Evolutionary conservation across 2,113 vertebrate genomes (phyloP), one percentile per base, ranked within the genome.

Genomic region (Sterna hirundo): DNA sequence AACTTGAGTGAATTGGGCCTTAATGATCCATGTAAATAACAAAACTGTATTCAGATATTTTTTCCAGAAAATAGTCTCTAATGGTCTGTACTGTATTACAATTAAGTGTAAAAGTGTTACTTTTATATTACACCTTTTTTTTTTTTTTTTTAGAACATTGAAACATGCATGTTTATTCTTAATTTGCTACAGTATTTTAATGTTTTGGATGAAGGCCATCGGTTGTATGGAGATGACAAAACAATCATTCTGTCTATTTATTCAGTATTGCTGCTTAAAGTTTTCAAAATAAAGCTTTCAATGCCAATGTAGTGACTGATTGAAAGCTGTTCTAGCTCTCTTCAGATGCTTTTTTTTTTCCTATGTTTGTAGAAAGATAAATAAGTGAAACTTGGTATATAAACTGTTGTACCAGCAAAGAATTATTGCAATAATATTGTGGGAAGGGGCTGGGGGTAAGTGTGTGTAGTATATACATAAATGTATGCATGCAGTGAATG

Each of bases 191-290:
- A 97, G 97, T 97, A 95, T 97, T 97, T 96, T 96, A 91, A 94
- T 92, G 97, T 97, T 97, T 97, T 94, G 93, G 94, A 96, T 97
- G 96, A 98, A 98, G 98, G 97, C 98, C 96, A 95, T 97, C 88
- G 7, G 85, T 93, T 97, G 97, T 97, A 96, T 97, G 95, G 96
- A 97, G 94, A 97, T 96, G 97, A 98, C 94, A 96, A 93, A 97
- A 98, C 97, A 96, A 96, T 97, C 96, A 90, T 95, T 95, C 95
- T 97, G 96, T 96, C 96, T 98, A 98, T 98, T 98, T 98, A 98
- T 97, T 98, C 97, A 96, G 93, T 97, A 91, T 97, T 98, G 97
- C 98, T 98, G 98, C 97, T 98, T 97, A 88, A 86, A 64, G 19
- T 95, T 98, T 97, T 96, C 95, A 84, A 91, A 97, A 93, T 91